Conservation (phyloP, 2,888 invertebrate genomes). For the Anaspis maculata region DNA sequence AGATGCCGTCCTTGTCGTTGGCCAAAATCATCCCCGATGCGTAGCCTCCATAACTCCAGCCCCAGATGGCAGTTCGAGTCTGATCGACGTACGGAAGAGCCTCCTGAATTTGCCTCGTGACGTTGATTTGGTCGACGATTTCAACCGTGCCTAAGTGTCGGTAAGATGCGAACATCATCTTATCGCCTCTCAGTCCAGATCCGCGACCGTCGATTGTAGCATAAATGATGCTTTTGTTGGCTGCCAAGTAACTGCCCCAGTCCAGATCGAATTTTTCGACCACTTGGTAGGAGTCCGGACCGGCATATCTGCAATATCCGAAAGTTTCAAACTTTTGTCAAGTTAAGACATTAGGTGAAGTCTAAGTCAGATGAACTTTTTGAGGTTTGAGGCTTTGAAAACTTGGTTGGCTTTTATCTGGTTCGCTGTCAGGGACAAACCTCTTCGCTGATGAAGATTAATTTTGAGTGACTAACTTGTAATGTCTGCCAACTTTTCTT, state of each 20-base stretch:
- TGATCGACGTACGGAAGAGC: conserved; percentile 66
- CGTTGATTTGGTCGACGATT: conserved; percentile 83
- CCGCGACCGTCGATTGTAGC: conserved; percentile 88
- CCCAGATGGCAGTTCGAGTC: conserved; percentile 87
- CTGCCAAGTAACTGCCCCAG: conserved; percentile 83
- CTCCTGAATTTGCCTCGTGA: conserved; percentile 63
- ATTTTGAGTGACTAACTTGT: too few species aligned
- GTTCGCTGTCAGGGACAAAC: too few species aligned
- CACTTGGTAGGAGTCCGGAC: conserved; percentile 83
- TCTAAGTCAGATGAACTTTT: too few species aligned
- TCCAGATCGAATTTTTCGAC: conserved; percentile 72
- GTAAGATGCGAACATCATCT: conserved; percentile 74
- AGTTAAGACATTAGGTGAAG: too few species aligned
- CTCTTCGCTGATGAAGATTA: too few species aligned
- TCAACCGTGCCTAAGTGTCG: conserved; percentile 81
- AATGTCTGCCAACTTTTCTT: too few species aligned
- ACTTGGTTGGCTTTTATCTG: too few species aligned
- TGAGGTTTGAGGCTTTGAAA: too few species aligned
- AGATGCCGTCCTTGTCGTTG: conserved; percentile 61
- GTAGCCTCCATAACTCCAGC: conserved; percentile 98
- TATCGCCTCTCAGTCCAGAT: conserved; percentile 77
- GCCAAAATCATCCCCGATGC: conserved; percentile 83
- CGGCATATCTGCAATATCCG: conserved; percentile 64
- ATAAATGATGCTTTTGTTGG: conserved; percentile 76
- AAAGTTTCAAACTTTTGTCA: too few species aligned